Evolutionary conservation across 1,140 invertebrate species (phyloP).

Genomic region (Euura saliciscinereae): DNA sequence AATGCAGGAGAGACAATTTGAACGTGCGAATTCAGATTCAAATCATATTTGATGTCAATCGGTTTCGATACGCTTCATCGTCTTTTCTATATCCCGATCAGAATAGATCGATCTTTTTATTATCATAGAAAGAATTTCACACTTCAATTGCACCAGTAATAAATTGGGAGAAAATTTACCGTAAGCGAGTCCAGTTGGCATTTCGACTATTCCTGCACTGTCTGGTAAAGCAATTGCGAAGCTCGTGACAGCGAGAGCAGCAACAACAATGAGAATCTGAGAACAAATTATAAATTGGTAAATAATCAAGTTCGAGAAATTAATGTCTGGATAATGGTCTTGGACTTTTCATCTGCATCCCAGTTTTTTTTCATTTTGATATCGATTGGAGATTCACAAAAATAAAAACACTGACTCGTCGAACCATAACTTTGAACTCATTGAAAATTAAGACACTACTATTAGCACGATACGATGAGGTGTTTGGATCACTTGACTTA

Average conservation of each 20-base stretch:
- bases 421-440: no score
- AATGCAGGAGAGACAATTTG: no score
- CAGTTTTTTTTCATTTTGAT: background rate
- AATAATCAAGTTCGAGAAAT: background rate
- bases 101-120: no score
- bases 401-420: no score
- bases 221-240: conserved; percentile 32
- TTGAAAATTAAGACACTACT: background rate
- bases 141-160: background rate
- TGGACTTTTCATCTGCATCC: background rate
- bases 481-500: conserved; percentile 17
- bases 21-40: no score
- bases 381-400: no score
- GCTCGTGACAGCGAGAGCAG: conserved; percentile 14
- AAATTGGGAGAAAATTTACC: conserved; percentile 32
- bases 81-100: no score
- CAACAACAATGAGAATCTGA: conserved; percentile 23
- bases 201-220: conserved; percentile 48
- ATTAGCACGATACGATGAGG: background rate
- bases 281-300: background rate
- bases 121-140: background rate
- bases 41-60: no score
- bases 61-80: no score
- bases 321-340: background rate
- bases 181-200: conserved; percentile 48